phyloP scores from a whole-genome alignment of 2,797 vertebrate species.

The Dicrostonyx torquatus region DNA sequence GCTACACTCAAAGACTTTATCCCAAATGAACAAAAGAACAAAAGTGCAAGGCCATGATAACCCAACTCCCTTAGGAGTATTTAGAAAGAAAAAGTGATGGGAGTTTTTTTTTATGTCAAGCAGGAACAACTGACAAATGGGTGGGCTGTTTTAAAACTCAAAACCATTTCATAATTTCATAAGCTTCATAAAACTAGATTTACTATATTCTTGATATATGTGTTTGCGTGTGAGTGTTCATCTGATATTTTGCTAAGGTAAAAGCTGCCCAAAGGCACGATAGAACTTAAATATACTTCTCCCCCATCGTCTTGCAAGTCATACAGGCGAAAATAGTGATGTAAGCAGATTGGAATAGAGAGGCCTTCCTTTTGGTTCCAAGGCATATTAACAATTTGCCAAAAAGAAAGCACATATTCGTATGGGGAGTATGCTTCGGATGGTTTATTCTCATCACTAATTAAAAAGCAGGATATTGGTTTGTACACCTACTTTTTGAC shows the following conservation, averaged over 20 bases:
- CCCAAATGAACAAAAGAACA: slow-evolving; percentile 83
- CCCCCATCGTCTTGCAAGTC: slow-evolving; percentile 4
- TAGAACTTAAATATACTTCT: slow-evolving; percentile 21
- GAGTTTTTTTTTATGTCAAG: slow-evolving; percentile 64
- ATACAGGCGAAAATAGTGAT: not conserved
- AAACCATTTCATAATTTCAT: slow-evolving; percentile 72
- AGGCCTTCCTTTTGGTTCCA: not conserved
- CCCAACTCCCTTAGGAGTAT: slow-evolving; percentile 31
- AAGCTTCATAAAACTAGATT: slow-evolving; percentile 68
- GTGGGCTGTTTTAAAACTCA: slow-evolving; percentile 48
- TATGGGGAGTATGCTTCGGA: not conserved
- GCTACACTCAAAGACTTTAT: slow-evolving; percentile 74
- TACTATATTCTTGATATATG: slow-evolving; percentile 6
- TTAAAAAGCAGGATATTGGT: slow-evolving; percentile 12
- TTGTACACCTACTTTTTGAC: slow-evolving; percentile 27
- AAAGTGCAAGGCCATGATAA: slow-evolving; percentile 81
- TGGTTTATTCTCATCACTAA: not conserved
- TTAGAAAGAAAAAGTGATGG: not conserved
- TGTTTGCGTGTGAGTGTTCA: slow-evolving; percentile 13
- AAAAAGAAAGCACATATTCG: slow-evolving; percentile 37
- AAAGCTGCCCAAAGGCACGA: slow-evolving; percentile 33
- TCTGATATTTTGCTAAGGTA: slow-evolving; percentile 65
- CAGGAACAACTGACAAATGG: slow-evolving; percentile 61
- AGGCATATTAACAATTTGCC: not conserved
- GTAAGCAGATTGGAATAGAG: not conserved